Percentiles rank a stretch among this genome's conserved stretches.
phyloP scores from a whole-genome alignment of 2,888 invertebrate species.

The Thyatira batis region DNA sequence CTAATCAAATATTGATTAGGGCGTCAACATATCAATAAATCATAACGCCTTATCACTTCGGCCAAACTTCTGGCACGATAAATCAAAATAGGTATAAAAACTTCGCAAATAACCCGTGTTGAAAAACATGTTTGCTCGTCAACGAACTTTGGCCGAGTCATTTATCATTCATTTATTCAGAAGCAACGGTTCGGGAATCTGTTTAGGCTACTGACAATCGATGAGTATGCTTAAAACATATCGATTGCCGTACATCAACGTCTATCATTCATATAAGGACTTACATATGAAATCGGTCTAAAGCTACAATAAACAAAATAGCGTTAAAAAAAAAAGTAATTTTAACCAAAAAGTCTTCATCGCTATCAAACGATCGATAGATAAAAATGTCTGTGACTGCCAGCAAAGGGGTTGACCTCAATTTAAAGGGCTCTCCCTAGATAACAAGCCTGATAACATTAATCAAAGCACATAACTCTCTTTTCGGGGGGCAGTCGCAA shows the following conservation, averaged over 20 bases:
- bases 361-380: slow-evolving; percentile 23
- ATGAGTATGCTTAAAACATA: background rate
- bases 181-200: slow-evolving; percentile 31
- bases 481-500: slow-evolving; percentile 53
- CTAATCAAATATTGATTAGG: background rate
- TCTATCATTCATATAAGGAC: background rate
- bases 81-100: background rate
- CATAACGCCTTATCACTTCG: background rate
- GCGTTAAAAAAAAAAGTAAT: slow-evolving; percentile 29
- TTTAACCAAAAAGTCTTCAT: slow-evolving; percentile 19
- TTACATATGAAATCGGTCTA: background rate
- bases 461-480: slow-evolving; percentile 69
- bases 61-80: background rate
- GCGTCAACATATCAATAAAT: background rate
- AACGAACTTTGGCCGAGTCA: background rate
- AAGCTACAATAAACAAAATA: slow-evolving; percentile 19
- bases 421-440: slow-evolving; percentile 61
- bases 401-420: slow-evolving; percentile 57
- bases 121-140: background rate
- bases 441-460: slow-evolving; percentile 77
- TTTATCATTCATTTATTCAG: slow-evolving; percentile 24
- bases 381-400: slow-evolving; percentile 43
- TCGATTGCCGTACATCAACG: background rate
- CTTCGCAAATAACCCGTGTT: background rate
- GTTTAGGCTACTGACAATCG: background rate